Conservation (phyloP, 1,140 invertebrate genomes). For the Penaeus chinensis region DNA sequence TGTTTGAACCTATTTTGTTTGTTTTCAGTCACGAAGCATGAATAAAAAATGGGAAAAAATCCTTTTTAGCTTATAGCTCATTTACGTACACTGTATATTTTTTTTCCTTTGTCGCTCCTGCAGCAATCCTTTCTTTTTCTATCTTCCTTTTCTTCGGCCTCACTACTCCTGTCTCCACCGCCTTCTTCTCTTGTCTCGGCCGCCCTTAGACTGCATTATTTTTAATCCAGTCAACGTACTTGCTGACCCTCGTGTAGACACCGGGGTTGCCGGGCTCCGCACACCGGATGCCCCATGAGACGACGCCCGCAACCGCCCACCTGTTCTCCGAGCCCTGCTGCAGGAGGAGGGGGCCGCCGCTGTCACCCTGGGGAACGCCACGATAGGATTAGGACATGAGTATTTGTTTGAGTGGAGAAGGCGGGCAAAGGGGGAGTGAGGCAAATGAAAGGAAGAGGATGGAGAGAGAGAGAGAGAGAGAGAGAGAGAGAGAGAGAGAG, state of each 20-base stretch:
- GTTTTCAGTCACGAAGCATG: too few species aligned
- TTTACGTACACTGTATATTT: too few species aligned
- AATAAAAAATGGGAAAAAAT: too few species aligned
- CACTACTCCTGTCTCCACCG: not conserved
- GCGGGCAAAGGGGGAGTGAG: not conserved
- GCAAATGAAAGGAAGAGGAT: not conserved
- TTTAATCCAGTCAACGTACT: constrained; percentile 69
- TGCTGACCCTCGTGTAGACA: constrained; percentile 81
- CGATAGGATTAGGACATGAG: not conserved
- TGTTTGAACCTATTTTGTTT: too few species aligned
- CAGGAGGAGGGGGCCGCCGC: constrained; percentile 84
- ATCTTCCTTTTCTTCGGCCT: too few species aligned
- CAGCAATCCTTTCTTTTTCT: too few species aligned
- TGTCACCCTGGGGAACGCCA: constrained; percentile 76
- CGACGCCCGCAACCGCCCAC: constrained; percentile 78
- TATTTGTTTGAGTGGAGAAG: not conserved
- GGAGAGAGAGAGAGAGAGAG: not conserved
- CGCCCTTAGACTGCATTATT: constrained; percentile 17
- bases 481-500: not conserved
- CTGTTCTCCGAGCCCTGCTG: constrained; percentile 65
- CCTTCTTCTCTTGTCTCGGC: not conserved
- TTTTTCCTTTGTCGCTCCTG: too few species aligned
- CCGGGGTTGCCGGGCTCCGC: constrained; percentile 80
- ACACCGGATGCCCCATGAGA: constrained; percentile 81
- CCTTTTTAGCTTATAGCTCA: too few species aligned